Evolutionary conservation across 2,113 vertebrate genomes (phyloP), one percentile per base, ranked within the genome.

Genomic region (Gambusia holbrooki): DNA sequence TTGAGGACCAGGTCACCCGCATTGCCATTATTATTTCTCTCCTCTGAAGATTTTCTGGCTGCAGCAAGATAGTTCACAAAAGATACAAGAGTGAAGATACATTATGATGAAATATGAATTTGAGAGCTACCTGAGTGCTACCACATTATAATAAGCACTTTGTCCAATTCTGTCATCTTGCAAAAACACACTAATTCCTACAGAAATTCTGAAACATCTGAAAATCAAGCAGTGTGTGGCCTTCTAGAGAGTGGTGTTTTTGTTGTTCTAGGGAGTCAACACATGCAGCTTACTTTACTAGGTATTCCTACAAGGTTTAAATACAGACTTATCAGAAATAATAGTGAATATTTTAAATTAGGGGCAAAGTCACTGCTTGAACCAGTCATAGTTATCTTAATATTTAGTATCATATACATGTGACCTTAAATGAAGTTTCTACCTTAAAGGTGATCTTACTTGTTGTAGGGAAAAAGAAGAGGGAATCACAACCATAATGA

Each of bases 41-140:
- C 67, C 84, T 82, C 63, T 83, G 77, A 87, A 82, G 82, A 87
- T 90, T 86, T 68, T 73, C 62, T 60, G 81, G 80, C 83, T 67
- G 15, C 33, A 19, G 65, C 19, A 3, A 84, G 81, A 73, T 77
- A 29, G 42, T 4, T 25, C 29, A 64, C 58, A 64, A 73, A 66
- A 80, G 73, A 71, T 32, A 75, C 28, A 74, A 79, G 77, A 84
- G 76, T 84, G 82, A 83, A 84, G 76, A 90, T 80, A 80, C 82
- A 91, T 89, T 88, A 90, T 80, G 85, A 90, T 91, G 89, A 93
- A 92, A 91, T 90, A 91, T 89, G 89, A 91, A 89, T 76, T 61
- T 79, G 67, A 15, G 73, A 79, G 76, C 62, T 87, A 73, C 87
- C 17, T 62, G 84, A 84, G 86, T 84, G 77, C 54, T 71, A 61